Evolutionary conservation across 1,140 invertebrate genomes (phyloP).

Genomic region (Manduca sexta): DNA sequence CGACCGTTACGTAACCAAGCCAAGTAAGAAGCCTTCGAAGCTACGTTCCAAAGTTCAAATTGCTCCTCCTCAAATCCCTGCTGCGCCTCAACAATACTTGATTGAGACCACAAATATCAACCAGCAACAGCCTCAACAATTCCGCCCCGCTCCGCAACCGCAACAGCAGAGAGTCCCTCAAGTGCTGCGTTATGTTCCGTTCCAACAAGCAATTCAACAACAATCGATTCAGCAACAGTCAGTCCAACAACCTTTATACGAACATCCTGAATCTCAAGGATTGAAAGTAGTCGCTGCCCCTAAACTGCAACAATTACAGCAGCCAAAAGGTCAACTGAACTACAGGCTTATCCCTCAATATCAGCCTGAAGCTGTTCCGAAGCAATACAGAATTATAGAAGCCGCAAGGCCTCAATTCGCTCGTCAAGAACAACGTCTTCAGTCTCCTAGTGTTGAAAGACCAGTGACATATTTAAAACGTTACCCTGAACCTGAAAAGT

Average conservation of each 20-base stretch:
- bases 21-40: constrained; percentile 59
- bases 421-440: constrained; percentile 43
- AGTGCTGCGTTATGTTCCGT: constrained; percentile 49
- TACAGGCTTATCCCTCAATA: constrained; percentile 52
- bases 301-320: constrained; percentile 39
- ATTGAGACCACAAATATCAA: constrained; percentile 66
- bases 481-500: constrained; percentile 51
- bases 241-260: constrained; percentile 42
- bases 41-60: constrained; percentile 46
- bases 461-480: constrained; percentile 59
- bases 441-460: constrained; percentile 39
- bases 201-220: constrained; percentile 38
- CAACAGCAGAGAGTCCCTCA: constrained; percentile 47
- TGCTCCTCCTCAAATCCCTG: constrained; percentile 29
- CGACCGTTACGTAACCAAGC: constrained; percentile 53
- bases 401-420: constrained; percentile 35
- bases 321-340: constrained; percentile 34
- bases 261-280: constrained; percentile 56
- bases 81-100: constrained; percentile 60
- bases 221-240: constrained; percentile 33
- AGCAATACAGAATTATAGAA: constrained; percentile 55
- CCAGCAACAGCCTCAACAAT: constrained; percentile 37
- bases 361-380: constrained; percentile 46
- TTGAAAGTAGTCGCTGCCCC: constrained; percentile 58
- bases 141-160: constrained; percentile 28